phyloP scores from a whole-genome alignment of 2,797 vertebrate genomes.

The Acanthis flammea region DNA sequence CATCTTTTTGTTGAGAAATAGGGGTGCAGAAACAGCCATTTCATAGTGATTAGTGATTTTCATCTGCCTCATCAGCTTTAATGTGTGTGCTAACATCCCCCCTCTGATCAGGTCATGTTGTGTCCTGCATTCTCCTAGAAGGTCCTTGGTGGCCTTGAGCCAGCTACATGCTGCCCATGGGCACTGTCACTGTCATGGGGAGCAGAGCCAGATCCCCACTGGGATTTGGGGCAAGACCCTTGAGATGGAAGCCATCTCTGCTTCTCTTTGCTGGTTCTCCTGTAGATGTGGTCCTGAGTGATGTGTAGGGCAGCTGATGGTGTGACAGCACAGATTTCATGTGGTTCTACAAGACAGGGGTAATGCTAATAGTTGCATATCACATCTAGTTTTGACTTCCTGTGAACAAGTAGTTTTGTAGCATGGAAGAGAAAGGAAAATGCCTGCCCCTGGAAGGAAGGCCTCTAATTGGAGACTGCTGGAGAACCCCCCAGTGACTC shows the following conservation, averaged over 20 bases:
- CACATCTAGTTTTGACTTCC: background rate
- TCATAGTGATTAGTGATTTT: background rate
- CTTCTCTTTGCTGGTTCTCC: background rate
- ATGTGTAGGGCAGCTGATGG: fast-evolving
- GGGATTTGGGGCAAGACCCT: background rate
- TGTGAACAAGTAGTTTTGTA: background rate
- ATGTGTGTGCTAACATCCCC: too few species aligned
- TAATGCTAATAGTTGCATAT: background rate
- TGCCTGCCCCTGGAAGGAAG: background rate
- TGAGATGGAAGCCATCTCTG: background rate
- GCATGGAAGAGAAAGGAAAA: background rate
- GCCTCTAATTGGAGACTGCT: background rate
- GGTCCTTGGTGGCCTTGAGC: background rate
- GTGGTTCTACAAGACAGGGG: background rate
- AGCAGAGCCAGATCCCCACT: fast-evolving
- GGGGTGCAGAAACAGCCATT: background rate
- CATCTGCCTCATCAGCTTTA: background rate
- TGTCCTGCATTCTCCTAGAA: fast-evolving
- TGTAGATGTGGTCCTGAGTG: background rate
- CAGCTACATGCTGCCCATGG: fast-evolving
- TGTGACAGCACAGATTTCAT: background rate
- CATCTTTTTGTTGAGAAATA: background rate
- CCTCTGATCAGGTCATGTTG: fast-evolving
- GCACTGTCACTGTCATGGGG: background rate
- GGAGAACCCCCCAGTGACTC: fast-evolving